Conservation (phyloP, 53 echinoderm and acorn worm species). For the Arbacia lixula region DNA sequence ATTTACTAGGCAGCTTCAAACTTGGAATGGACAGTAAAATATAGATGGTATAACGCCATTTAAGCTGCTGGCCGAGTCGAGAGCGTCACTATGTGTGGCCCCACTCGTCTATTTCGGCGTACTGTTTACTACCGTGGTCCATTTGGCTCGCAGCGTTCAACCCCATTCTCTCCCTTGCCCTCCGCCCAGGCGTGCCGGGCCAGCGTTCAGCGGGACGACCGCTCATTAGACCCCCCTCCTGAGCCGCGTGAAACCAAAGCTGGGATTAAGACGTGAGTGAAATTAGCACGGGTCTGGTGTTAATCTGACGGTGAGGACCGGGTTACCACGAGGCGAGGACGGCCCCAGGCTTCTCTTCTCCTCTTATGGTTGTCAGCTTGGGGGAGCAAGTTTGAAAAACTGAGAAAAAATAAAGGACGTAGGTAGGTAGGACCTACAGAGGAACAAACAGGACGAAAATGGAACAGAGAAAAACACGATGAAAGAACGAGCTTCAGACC, state of each 20-base stretch:
- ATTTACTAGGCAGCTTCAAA: no score
- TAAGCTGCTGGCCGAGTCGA: no score
- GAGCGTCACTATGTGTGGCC: no score
- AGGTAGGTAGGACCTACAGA: no score
- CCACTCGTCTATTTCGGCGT: no score
- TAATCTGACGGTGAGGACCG: constrained; percentile 29
- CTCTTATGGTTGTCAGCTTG: constrained; percentile 3
- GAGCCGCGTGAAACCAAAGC: constrained; percentile 52
- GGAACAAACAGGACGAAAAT: no score
- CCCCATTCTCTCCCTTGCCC: background rate
- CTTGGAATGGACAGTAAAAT: no score
- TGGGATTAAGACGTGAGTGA: constrained; percentile 58
- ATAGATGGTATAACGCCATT: no score
- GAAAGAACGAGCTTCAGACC: constrained; percentile 17
- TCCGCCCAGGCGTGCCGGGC: background rate
- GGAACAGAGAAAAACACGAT: no score
- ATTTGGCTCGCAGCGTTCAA: constrained; percentile 22
- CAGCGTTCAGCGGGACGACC: constrained; percentile 23
- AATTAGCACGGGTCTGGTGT: constrained; percentile 55
- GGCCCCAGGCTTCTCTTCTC: constrained; percentile 23
- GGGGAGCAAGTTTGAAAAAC: background rate
- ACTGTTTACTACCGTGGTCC: constrained; percentile 30
- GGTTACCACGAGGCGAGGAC: constrained; percentile 18
- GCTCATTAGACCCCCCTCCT: constrained; percentile 56
- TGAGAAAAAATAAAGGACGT: no score